Evolutionary conservation across 2,797 vertebrate species (phyloP).

Genomic region (Anas bahamensis): DNA sequence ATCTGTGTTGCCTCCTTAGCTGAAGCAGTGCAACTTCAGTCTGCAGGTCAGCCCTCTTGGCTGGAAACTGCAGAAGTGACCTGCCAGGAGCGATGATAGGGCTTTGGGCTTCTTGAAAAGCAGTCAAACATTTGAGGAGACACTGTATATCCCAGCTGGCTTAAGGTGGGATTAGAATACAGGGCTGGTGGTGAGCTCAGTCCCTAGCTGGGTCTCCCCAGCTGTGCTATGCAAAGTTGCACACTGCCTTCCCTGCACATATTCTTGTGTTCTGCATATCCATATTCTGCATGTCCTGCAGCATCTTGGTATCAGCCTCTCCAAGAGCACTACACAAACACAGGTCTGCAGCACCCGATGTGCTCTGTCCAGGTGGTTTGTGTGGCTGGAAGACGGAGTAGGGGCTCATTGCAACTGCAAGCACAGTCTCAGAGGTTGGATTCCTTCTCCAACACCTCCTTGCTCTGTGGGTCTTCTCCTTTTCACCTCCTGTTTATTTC

Average conservation of each 20-base stretch:
- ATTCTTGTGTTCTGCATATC: too few relatives aligned
- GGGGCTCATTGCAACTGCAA: background rate
- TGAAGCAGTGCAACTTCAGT: background rate
- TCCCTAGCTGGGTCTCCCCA: background rate
- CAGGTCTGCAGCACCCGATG: background rate
- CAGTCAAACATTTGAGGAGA: background rate
- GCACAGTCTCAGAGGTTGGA: background rate
- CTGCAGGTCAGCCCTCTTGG: accelerated
- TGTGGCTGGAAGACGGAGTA: background rate
- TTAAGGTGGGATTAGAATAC: background rate
- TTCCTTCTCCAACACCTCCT: background rate
- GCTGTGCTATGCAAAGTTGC: background rate
- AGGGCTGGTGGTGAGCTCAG: background rate
- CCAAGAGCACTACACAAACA: background rate
- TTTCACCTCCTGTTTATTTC: slow-evolving; percentile 56
- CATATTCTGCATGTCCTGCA: too few relatives aligned
- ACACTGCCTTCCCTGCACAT: background rate
- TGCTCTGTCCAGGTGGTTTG: background rate
- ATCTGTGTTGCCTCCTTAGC: background rate
- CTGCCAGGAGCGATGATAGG: accelerated
- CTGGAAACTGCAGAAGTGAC: background rate
- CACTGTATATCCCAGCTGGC: background rate
- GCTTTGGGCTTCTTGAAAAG: background rate
- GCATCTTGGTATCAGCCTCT: background rate
- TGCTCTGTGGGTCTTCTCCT: slow-evolving; percentile 50